Conservation (phyloP, 2,797 vertebrate genomes). For the Urophycis tenuis region DNA sequence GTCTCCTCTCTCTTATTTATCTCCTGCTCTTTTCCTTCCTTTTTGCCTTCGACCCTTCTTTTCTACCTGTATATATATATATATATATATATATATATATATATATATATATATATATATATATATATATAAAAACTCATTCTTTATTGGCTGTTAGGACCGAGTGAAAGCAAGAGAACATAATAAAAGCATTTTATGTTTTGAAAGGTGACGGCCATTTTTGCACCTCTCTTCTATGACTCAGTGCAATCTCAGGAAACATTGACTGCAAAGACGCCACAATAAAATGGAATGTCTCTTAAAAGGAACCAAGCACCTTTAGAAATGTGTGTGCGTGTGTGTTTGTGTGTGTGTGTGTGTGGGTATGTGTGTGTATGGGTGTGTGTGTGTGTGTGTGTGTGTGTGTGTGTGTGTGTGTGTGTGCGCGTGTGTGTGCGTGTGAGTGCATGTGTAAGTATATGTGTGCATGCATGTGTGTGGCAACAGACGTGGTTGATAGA, state of each 20-base stretch:
- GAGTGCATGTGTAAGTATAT: too few relatives aligned
- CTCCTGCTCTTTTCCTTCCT: neutral
- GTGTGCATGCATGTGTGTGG: neutral
- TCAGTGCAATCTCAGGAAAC: conserved; percentile 1
- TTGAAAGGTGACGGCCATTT: conserved; percentile 1
- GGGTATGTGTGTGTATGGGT: neutral
- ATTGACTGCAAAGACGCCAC: neutral
- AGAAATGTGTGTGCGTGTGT: neutral
- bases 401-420: too few relatives aligned
- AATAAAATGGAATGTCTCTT: neutral
- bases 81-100: neutral
- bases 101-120: neutral
- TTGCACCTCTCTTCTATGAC: neutral
- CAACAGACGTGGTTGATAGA: neutral
- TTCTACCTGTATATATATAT: neutral
- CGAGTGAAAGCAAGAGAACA: neutral
- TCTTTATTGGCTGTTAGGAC: neutral
- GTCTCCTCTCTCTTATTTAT: neutral
- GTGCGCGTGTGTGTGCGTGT: too few relatives aligned
- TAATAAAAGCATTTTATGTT: conserved; percentile 2
- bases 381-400: too few relatives aligned
- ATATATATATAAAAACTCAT: neutral
- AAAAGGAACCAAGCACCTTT: neutral
- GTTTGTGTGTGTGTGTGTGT: neutral
- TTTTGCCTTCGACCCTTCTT: neutral